Percentiles rank a stretch among this genome's conserved stretches.
Evolutionary conservation across 2,888 invertebrate genomes (phyloP).

Genomic region (Trissoscelio sp.): DNA sequence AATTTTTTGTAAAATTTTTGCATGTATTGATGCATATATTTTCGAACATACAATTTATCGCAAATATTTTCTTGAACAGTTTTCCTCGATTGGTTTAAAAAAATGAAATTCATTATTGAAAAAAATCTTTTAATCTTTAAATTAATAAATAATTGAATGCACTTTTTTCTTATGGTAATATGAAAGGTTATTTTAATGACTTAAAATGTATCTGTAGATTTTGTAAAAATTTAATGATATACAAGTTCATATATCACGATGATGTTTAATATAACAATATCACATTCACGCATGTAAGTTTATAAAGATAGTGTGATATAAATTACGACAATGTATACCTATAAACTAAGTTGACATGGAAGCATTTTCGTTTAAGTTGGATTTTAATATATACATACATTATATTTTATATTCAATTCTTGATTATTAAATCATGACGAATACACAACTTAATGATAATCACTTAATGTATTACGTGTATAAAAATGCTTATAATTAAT

Average conservation of each 20-base stretch:
- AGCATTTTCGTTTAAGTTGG: constrained; percentile 44
- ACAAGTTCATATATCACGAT: constrained; percentile 54
- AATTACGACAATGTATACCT: constrained; percentile 58
- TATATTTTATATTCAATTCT: constrained; percentile 32
- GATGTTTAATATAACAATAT: constrained; percentile 63
- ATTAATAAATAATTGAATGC: too few relatives aligned
- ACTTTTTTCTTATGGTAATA: too few relatives aligned
- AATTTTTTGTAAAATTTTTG: too few relatives aligned
- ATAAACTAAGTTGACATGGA: constrained; percentile 55
- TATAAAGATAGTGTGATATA: constrained; percentile 52
- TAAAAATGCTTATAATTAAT: constrained; percentile 54
- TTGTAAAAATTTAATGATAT: constrained; percentile 60
- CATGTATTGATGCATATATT: too few relatives aligned
- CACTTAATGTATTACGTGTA: constrained; percentile 46
- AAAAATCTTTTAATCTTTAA: too few relatives aligned
- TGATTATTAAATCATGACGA: constrained; percentile 31
- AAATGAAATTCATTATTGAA: too few relatives aligned
- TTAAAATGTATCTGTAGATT: too few relatives aligned
- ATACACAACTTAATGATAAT: constrained; percentile 34
- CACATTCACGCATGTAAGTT: constrained; percentile 57
- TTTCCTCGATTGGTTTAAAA: too few relatives aligned
- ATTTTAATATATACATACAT: constrained; percentile 43
- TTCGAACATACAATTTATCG: too few relatives aligned
- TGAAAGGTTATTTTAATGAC: too few relatives aligned
- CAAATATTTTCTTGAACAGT: too few relatives aligned